Evolutionary conservation across 2,797 vertebrate species (phyloP), one percentile per base, ranked within the genome.

Genomic region (Apogon talboti): DNA sequence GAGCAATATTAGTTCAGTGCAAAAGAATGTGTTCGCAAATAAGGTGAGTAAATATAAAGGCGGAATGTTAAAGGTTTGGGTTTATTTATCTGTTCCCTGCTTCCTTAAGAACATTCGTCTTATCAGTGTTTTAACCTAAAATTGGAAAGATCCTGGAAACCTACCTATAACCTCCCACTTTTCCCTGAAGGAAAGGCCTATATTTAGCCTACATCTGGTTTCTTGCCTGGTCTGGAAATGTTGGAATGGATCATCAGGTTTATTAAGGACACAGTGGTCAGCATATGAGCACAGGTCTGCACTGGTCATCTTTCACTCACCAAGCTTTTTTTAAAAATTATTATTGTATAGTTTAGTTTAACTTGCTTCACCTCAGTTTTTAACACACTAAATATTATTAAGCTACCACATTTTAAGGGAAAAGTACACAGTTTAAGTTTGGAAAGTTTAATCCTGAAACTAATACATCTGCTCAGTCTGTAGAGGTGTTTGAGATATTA

Each of bases 141-240:
- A 51, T 45, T 30, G 13, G 24, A 71, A 42, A 67, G 55, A 66
- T 79, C 61, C 68, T 65, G 55, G 51, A 82, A 74, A 33, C 38
- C 42, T 67, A 72, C 69, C 76, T 72, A 54, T 84, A 68, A 79
- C 74, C 78, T 72, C 59, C 50, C 46, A 55, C 55, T 56, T 56
- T 41, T 82, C 74, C 66, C 66, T n/a, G 30, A 71, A 80, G 75
- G 57, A 71, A 51, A 66, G 60, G n/a, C 63, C 78, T 91, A 85
- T 75, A 78, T 89, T 87, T 89, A 88, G 73, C 59, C 47, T 33
- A 61, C 76, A 82, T 71, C 66, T 83, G 76, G 65, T 77, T 81
- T 78, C 44, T 56, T 40, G 28, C 59, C 38, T 51, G 38, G 45
- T 47, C 56, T 70, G 40, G 54, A 58, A 52, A 69, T 66, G 50